Base-by-base conservation (phyloP, 2,888 invertebrate species). In the Julus scandinavius region DNA sequence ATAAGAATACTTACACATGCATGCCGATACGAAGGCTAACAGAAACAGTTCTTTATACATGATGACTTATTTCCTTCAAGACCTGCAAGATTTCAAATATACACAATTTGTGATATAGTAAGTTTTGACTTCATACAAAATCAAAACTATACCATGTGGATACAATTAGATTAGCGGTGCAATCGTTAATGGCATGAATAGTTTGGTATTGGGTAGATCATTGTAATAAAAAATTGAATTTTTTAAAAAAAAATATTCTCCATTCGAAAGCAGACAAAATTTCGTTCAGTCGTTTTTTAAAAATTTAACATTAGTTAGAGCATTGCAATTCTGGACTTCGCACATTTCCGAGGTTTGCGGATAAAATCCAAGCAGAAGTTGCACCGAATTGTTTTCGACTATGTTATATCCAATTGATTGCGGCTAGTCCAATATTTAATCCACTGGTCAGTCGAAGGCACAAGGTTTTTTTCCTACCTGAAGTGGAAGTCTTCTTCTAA, bases 31-130 rank as follows among this genome's bases (percentile, higher is more conserved):
- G n/a, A 88, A 88, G 45, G 88, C 88, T 63, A 88, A 45, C 13
- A 88, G 63, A 63, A 88, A 88, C 11, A 88, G 45, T 86, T 88
- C 88, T 45, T 88, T 88, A 63, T 88, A 88, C 88, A 88, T 88
- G 88, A 17, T 58, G 50, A 38, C 45, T 72, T 38, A n/a, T 40
- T 29, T 38, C 5, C 49, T 54, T n/a, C 50, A 85, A 13, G 20
- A 45, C 50, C 85, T 85, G 85, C 11, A 85, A 85, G 41, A 85
- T 20, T 29, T 80, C 13, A 38, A 38, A 11, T 29, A 11, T 72
- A 13, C 29, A 29, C 29, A 29, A 72, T 29, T 63, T 63, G 45
- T 45, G 5, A 45, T 45, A 45, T 7, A 45, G 7, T 11, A 54
- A 54, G 3, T 54, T 54, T 54, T 6, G 54, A 17, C 49, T 6